These are phyloP conservation scores for Pygmarrhopalites habei DNA, from an alignment of 1,140 invertebrate species.

Conservation along the genomic window DNA sequence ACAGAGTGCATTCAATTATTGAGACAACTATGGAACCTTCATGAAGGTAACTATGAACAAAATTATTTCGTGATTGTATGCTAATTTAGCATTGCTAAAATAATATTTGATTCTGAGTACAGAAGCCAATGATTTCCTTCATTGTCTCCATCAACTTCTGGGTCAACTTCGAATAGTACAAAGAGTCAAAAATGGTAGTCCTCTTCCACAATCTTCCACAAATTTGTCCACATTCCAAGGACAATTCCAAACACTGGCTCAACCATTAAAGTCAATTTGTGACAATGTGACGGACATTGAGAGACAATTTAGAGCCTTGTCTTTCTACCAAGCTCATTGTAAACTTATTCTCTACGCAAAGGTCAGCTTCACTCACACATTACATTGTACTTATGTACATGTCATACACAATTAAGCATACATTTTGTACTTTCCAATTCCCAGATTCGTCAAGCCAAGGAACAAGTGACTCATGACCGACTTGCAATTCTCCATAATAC, in stretches of 20 bases:
- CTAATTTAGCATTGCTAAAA: too few species aligned
- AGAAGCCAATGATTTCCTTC: constrained; percentile 23
- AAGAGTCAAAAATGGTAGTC: neutral
- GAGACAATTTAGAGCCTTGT: constrained; percentile 27
- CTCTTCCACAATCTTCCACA: neutral
- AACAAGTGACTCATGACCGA: constrained; percentile 29
- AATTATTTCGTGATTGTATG: too few species aligned
- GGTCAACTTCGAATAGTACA: constrained; percentile 3
- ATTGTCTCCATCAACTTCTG: constrained; percentile 2
- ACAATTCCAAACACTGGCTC: constrained; percentile 19
- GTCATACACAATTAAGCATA: neutral
- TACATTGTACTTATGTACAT: neutral
- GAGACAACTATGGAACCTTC: constrained; percentile 33
- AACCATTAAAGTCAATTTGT: constrained; percentile 28
- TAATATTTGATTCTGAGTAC: too few species aligned
- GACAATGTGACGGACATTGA: constrained; percentile 30
- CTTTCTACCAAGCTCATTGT: constrained; percentile 33
- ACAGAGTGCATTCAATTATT: constrained; percentile 36
- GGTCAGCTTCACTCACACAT: constrained; percentile 8
- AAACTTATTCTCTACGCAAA: constrained; percentile 36
- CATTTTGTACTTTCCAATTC: neutral
- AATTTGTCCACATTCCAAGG: too few species aligned
- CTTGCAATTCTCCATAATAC: constrained; percentile 24
- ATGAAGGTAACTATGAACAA: too few species aligned
- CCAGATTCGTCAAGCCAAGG: constrained; percentile 33